Conservation (phyloP, 2,113 vertebrate species). For the Thermophis baileyi region DNA sequence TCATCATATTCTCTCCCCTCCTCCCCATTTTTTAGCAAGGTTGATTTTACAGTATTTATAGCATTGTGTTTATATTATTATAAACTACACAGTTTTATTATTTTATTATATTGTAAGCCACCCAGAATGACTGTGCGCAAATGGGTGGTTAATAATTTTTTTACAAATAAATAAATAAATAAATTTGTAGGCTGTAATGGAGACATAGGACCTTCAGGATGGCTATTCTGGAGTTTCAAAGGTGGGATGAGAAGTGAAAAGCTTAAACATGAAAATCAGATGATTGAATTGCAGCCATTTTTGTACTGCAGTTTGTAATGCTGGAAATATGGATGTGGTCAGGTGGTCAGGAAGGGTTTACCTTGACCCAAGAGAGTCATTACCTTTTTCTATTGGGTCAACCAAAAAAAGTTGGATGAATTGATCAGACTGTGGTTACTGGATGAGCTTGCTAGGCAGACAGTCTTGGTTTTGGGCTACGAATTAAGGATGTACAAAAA, state of each 20-base stretch:
- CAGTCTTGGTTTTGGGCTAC: not conserved
- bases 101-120: not conserved
- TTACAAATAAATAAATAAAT: no score
- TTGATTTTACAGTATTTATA: not conserved
- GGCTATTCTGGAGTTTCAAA: not conserved
- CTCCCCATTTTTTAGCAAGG: not conserved
- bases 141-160: no score
- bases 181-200: not conserved
- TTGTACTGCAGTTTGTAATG: not conserved
- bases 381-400: not conserved
- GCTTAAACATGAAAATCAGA: not conserved
- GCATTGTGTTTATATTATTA: not conserved
- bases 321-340: not conserved
- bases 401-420: not conserved
- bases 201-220: not conserved
- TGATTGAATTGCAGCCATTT: not conserved
- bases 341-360: not conserved
- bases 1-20: not conserved
- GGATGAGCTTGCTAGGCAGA: not conserved
- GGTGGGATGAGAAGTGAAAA: not conserved
- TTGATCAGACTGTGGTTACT: not conserved
- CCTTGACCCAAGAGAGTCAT: not conserved
- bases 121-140: no score
- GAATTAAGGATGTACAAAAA: not conserved
- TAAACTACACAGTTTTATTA: no score